Evolutionary conservation across 2,797 vertebrate species (phyloP).

Genomic region (Dromococcyx pavoninus): DNA sequence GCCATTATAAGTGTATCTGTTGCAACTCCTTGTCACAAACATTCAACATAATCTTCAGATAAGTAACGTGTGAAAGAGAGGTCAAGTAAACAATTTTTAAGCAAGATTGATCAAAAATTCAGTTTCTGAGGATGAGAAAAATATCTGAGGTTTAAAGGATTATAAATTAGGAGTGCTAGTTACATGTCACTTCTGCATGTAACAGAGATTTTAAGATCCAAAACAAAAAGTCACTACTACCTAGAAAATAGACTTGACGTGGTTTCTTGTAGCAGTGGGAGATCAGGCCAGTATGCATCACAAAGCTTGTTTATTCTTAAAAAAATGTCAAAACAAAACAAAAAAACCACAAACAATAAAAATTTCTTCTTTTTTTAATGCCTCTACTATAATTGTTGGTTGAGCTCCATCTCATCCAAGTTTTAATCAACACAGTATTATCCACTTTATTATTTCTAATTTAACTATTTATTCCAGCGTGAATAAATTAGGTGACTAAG

Average conservation of each 20-base stretch:
- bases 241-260: neutral
- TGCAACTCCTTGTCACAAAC: neutral
- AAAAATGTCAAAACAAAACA: neutral
- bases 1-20: neutral
- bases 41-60: constrained; percentile 26
- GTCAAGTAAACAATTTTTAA: constrained; percentile 30
- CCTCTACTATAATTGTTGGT: neutral
- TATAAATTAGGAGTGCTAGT: neutral
- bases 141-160: constrained; percentile 24
- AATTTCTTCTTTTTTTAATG: neutral
- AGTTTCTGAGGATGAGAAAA: neutral
- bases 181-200: neutral
- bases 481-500: neutral
- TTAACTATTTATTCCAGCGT: neutral
- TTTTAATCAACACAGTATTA: neutral
- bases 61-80: constrained; percentile 28
- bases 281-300: neutral
- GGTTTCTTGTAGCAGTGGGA: neutral
- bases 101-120: neutral
- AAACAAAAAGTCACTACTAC: neutral
- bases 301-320: neutral
- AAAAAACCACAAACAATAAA: no score
- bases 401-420: neutral
- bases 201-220: neutral
- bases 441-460: neutral